Base-by-base conservation (phyloP, 2,888 invertebrate species). In the Nematopogon swammerdamellus region DNA sequence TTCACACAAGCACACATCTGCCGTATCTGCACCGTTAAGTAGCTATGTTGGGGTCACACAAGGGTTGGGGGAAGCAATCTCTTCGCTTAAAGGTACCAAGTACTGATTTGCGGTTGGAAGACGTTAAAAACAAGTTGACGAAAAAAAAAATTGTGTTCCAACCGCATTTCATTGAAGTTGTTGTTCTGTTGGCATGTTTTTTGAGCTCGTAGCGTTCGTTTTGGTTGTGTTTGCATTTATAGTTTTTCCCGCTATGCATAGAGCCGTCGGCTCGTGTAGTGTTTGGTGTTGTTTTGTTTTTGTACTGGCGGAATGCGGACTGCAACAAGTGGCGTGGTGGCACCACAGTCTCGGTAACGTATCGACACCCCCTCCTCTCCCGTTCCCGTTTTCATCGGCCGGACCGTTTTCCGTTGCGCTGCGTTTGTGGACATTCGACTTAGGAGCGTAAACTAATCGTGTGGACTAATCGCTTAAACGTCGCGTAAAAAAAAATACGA, bases 261-360 rank as follows among this genome's bases (percentile, higher is more conserved):
- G 64, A 65, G 63, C 69, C 73, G 73, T 72, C 67, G 67, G 71
- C 70, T 70, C 72, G 75, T 72, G 73, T 77, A 77, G 79, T 74
- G 67, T 71, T 70, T 72, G 75, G 77, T 75, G 72, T 75, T 75
- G 70, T 74, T 72, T 70, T 72, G 71, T 56, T 62, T 58, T 60
- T 54, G 50, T 20, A 70, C 71, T 55, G 52, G 44, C 29, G 19
- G 46, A 44, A 70, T 70, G 74, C 72, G 69, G 72, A 61, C 69
- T 76, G 76, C 77, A 74, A 72, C 70, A 74, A 70, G 3, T 76
- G 79, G 79, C 71, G 73, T 72, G 79, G 79, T 79, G 77, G 79
- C 79, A 79, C 79, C 64, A 76, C n/a, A 66, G 63, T 65, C 64
- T 67, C 72, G 77, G 79, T 79, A 77, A 75, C 52, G 76, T 77